Evolutionary conservation across 1,140 invertebrate genomes (phyloP), one percentile per base, ranked within the genome.

Genomic region (Idris sp.): DNA sequence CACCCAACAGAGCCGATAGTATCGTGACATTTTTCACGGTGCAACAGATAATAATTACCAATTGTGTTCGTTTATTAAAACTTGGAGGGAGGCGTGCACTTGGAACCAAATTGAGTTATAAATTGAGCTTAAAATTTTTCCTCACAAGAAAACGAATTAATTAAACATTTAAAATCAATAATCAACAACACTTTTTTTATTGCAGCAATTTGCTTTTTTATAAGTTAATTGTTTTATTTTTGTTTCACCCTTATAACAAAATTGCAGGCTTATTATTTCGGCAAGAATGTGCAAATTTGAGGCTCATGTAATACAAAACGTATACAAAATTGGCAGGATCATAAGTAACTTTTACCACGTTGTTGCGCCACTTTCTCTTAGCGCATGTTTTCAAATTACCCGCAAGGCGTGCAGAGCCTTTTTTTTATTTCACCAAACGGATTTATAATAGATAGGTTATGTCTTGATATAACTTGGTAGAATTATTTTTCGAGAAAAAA

Each of bases 401-500:
- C 9, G n/a, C n/a, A 7, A 9, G 22, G 28, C 40, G 48, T 30
- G n/a, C 18, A 14, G 28, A 11, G 9, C 2, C 43, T 28, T 9
- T 28, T 58, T 51, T 59, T 33, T 53, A 59, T 46, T 35, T 25
- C 38, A 19, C 43, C 65, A 58, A 69, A 69, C 25, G 22, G 54
- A 56, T 40, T 35, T 51, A 48, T 61, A 62, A 62, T 71, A 54
- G 41, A 49, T 71, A 62, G 41, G 67, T 71, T 48, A 71, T 56
- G 56, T 62, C 56, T 61, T 61, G 58, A 71, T 62, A 62, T 41
- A 26, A 56, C 22, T 26, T 62, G 67, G 56, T 56, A 71, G 56
- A 62, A 62, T 71, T 62, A 62, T 71, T 71, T 62, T 62, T 54
- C 11, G 4, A 22, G 2, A 16, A 25, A 62, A 72, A 30, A 64